A percentile compares a stretch with the other conserved stretches of the same genome.
phyloP scores from a whole-genome alignment of 2,888 invertebrate species.

The Thelaira solivaga region DNA sequence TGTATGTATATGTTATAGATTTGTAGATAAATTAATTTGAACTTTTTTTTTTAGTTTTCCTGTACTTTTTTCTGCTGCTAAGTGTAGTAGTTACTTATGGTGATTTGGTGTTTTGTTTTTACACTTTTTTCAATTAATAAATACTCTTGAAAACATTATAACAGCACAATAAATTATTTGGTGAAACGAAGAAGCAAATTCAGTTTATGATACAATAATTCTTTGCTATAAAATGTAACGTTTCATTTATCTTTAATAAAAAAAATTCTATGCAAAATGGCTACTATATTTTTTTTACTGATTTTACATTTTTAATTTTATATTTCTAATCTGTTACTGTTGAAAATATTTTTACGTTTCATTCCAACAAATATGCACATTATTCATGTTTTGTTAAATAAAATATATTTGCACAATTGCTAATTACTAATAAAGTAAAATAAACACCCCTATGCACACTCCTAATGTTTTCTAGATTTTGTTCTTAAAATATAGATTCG shows the following conservation, averaged over 20 bases:
- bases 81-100: conserved; percentile 37
- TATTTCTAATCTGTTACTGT: no score
- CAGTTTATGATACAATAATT: conserved; percentile 67
- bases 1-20: background rate
- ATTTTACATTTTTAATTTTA: background rate
- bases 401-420: conserved; percentile 71
- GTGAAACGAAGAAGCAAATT: conserved; percentile 60
- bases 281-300: conserved; percentile 30
- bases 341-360: no score
- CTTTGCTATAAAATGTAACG: background rate
- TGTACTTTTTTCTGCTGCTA: conserved; percentile 16
- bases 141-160: conserved; percentile 32
- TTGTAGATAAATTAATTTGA: background rate
- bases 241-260: conserved; percentile 12
- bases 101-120: conserved; percentile 41
- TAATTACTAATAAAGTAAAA: conserved; percentile 67
- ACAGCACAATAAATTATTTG: conserved; percentile 61
- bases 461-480: conserved; percentile 57
- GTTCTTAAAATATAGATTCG: conserved; percentile 32
- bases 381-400: background rate
- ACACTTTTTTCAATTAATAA: conserved; percentile 18
- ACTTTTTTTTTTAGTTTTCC: conserved; percentile 24
- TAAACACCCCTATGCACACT: background rate
- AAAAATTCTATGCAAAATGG: conserved; percentile 69
- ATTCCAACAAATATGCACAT: conserved; percentile 34